Conservation (phyloP, 1,140 invertebrate genomes). For the Scaptomyza hsui region DNA sequence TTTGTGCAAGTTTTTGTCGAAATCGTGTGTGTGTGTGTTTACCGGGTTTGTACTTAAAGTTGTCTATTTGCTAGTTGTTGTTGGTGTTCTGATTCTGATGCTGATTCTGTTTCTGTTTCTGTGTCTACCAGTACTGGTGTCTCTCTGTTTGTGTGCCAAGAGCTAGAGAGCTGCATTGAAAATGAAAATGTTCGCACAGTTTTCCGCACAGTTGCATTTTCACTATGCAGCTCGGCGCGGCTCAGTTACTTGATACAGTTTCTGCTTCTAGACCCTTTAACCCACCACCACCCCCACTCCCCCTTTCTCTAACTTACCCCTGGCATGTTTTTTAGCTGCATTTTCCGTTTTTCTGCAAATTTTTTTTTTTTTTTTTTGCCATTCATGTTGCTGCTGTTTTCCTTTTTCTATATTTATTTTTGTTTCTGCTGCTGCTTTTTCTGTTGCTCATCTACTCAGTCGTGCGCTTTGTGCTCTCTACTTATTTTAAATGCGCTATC, state of each 20-base stretch:
- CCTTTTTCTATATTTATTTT: slow-evolving; percentile 22
- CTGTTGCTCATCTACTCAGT: slow-evolving; percentile 72
- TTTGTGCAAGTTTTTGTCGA: slow-evolving; percentile 61
- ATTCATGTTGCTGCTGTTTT: slow-evolving; percentile 38
- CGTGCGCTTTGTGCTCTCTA: slow-evolving; percentile 76
- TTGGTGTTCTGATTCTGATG: slow-evolving; percentile 15
- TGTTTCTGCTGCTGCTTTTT: slow-evolving; percentile 15
- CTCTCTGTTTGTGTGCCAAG: slow-evolving; percentile 56
- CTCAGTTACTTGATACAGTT: slow-evolving; percentile 80
- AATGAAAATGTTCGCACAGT: slow-evolving; percentile 82
- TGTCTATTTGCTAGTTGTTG: slow-evolving; percentile 75
- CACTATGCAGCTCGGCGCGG: slow-evolving; percentile 77
- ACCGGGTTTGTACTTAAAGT: slow-evolving; percentile 69
- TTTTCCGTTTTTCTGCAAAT: slow-evolving; percentile 53
- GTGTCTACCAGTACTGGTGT: not conserved
- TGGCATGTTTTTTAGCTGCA: slow-evolving; percentile 16
- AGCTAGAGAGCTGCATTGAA: slow-evolving; percentile 67
- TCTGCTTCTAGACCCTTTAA: slow-evolving; percentile 32
- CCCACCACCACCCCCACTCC: too few relatives aligned
- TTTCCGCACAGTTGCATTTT: slow-evolving; percentile 82
- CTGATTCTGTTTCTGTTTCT: slow-evolving; percentile 6
- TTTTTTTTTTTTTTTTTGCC: slow-evolving; percentile 51
- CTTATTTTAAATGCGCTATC: slow-evolving; percentile 79
- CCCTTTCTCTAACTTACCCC: not conserved
- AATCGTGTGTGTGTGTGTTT: slow-evolving; percentile 20